Conservation (phyloP, 2,888 invertebrate genomes). For the Drosophila merina region DNA sequence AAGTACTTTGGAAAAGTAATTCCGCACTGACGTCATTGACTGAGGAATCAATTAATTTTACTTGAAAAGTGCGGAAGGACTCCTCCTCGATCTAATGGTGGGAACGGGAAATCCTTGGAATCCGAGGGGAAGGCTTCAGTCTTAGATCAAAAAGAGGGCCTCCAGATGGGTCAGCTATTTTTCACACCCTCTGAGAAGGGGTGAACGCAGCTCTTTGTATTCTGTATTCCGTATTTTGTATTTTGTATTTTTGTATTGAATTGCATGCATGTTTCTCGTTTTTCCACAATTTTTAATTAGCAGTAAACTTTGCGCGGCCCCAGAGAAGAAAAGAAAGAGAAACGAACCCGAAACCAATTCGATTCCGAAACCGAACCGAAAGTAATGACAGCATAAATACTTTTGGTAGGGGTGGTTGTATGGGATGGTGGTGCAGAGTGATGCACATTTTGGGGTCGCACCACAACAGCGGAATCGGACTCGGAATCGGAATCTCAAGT, state of each 20-base stretch:
- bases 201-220: constrained; percentile 7
- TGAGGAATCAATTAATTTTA: constrained; percentile 77
- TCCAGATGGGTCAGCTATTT: constrained; percentile 35
- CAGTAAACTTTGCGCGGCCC: constrained; percentile 80
- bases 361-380: constrained; percentile 48
- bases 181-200: constrained; percentile 54
- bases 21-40: constrained; percentile 62
- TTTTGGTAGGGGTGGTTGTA: constrained; percentile 34
- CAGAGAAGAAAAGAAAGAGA: constrained; percentile 19
- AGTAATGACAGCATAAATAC: constrained; percentile 78
- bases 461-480: constrained; percentile 47
- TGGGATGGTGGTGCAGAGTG: constrained; percentile 47
- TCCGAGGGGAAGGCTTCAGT: constrained; percentile 4
- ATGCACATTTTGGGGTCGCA: constrained; percentile 67
- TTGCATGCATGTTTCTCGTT: constrained; percentile 79
- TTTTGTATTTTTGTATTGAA: constrained; percentile 56
- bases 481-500: constrained; percentile 70
- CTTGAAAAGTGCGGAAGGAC: constrained; percentile 65
- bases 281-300: constrained; percentile 81
- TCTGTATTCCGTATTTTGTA: constrained; percentile 54
- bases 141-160: constrained; percentile 49
- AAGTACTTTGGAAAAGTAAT: constrained; percentile 17
- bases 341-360: constrained; percentile 33
- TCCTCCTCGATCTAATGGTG: constrained; percentile 35
- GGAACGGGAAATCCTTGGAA: constrained; percentile 68